Percentiles rank a stretch among this genome's conserved stretches.
Conservation (phyloP, 2,797 vertebrate species). For the Erethizon dorsatum region DNA sequence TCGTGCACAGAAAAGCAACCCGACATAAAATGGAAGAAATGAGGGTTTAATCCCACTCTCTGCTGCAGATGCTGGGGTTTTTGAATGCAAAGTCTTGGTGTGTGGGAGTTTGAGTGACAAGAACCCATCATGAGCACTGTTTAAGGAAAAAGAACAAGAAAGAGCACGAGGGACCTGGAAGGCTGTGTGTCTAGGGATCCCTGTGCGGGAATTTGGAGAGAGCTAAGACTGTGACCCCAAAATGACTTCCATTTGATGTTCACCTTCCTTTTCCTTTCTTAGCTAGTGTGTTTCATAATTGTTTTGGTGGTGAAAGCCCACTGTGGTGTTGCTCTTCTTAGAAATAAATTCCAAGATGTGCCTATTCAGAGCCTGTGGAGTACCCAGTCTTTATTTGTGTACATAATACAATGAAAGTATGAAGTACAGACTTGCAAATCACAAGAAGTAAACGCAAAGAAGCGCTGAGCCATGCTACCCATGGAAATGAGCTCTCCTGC, state of each 20-base stretch:
- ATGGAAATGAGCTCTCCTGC: not conserved
- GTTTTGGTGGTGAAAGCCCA: not conserved
- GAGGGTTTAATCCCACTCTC: accelerated
- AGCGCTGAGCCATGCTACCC: accelerated
- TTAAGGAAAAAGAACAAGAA: not conserved
- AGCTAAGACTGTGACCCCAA: accelerated
- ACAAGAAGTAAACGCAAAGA: no score
- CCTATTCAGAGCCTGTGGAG: not conserved
- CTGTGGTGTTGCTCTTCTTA: not conserved
- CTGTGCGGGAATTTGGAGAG: not conserved
- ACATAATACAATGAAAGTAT: accelerated
- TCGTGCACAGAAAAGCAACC: not conserved
- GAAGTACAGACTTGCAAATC: not conserved
- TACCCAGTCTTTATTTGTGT: accelerated
- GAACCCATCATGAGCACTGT: not conserved
- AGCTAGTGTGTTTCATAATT: not conserved
- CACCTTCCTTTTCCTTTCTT: not conserved
- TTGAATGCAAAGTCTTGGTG: not conserved
- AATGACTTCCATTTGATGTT: accelerated
- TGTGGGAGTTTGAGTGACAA: not conserved
- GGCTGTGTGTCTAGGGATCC: no score
- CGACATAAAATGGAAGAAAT: accelerated
- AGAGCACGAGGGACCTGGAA: not conserved
- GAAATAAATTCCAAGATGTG: not conserved
- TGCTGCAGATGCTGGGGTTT: not conserved